Evolutionary conservation across 2,797 vertebrate genomes (phyloP).

Genomic region (Neosalanx taihuensis): DNA sequence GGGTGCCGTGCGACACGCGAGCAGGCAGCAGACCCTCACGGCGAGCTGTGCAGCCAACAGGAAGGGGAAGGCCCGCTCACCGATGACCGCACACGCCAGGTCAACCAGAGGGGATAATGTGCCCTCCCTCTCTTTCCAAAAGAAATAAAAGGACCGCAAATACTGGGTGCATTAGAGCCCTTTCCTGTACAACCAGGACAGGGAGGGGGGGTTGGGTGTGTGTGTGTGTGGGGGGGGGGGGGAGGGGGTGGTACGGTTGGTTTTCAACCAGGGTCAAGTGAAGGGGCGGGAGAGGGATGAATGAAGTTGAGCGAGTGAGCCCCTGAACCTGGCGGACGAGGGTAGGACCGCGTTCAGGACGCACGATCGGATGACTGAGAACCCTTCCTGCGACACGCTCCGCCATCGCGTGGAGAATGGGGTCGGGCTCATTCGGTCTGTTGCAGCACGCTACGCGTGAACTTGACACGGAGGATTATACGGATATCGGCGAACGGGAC

Average conservation of each 20-base stretch:
- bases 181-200: not conserved
- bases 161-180: not conserved
- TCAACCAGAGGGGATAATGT: too few relatives aligned
- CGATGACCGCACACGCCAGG: slow-evolving; percentile 6
- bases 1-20: not conserved
- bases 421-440: too few relatives aligned
- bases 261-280: not conserved
- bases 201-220: too few relatives aligned
- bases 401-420: not conserved
- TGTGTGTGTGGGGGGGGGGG: not conserved
- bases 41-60: slow-evolving; percentile 11
- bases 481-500: not conserved
- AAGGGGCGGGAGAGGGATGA: too few relatives aligned
- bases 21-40: not conserved
- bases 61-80: slow-evolving; percentile 11
- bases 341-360: not conserved
- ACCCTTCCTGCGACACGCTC: not conserved
- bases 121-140: too few relatives aligned
- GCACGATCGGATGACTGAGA: not conserved
- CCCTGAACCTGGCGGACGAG: not conserved
- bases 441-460: too few relatives aligned
- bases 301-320: not conserved
- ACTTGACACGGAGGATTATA: not conserved
- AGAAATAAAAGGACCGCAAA: slow-evolving; percentile 12
- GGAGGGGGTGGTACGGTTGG: not conserved